Conservation (phyloP, 2,113 vertebrate species). For the Nansenia antarctica region DNA sequence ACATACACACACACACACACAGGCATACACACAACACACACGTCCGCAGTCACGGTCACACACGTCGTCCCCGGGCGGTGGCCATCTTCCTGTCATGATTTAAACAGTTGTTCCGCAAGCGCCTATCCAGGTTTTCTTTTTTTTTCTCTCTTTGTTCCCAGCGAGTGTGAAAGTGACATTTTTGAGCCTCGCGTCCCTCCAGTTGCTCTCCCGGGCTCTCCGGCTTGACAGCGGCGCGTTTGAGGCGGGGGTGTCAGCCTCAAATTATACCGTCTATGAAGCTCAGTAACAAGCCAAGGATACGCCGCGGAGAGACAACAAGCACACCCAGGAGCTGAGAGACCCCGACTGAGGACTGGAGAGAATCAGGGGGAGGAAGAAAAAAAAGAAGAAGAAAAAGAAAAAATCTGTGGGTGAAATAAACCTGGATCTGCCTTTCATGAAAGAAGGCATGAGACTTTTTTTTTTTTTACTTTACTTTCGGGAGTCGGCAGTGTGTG, state of each 20-base stretch:
- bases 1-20: constrained; percentile 1
- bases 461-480: no score
- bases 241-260: constrained; percentile 70
- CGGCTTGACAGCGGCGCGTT: constrained; percentile 70
- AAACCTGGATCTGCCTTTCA: not conserved
- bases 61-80: constrained; percentile 36
- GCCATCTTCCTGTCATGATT: constrained; percentile 69
- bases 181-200: constrained; percentile 70
- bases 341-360: constrained; percentile 49
- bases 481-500: not conserved
- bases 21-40: constrained; percentile 19
- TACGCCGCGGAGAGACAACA: constrained; percentile 52
- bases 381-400: no score
- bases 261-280: constrained; percentile 75
- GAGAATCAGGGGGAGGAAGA: not conserved
- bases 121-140: constrained; percentile 3
- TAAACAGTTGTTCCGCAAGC: constrained; percentile 70
- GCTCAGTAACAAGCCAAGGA: constrained; percentile 69
- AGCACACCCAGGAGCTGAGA: constrained; percentile 59
- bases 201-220: constrained; percentile 51
- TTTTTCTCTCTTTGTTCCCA: constrained; percentile 40
- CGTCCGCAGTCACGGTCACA: constrained; percentile 4
- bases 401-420: not conserved
- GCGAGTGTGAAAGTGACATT: constrained; percentile 72
- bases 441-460: no score